These are phyloP conservation scores for Ibycter americanus DNA, from an alignment of 2,797 vertebrate genomes.

Conservation along the genomic window DNA sequence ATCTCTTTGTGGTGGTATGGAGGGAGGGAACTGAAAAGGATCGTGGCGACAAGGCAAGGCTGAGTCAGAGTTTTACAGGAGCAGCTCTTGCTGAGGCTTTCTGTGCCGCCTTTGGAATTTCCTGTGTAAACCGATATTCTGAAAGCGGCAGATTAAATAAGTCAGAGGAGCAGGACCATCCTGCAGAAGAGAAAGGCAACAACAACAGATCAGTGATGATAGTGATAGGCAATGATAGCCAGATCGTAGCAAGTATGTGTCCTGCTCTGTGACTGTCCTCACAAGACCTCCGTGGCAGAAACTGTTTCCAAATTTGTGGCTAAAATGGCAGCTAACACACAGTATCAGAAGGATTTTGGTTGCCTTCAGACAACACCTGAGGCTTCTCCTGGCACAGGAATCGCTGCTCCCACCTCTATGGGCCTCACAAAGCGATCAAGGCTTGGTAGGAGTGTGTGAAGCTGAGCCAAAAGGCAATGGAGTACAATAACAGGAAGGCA, in stretches of 20 bases:
- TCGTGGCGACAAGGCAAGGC: not conserved
- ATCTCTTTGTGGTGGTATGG: not conserved
- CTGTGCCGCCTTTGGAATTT: not conserved
- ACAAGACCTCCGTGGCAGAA: not conserved
- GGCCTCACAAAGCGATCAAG: not conserved
- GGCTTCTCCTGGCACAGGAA: not conserved
- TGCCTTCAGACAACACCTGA: not conserved
- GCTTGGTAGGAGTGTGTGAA: not conserved
- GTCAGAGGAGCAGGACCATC: not conserved
- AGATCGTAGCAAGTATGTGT: not conserved
- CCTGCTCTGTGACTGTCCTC: not conserved
- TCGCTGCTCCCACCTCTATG: not conserved
- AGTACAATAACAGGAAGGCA: not conserved
- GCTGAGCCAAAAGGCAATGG: not conserved
- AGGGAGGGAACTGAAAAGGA: not conserved
- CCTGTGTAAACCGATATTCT: not conserved
- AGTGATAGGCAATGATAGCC: not conserved
- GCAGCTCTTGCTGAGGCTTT: not conserved
- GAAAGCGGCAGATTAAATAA: not conserved
- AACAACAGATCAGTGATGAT: accelerated
- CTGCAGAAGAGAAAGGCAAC: not conserved
- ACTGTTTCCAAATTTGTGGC: not conserved
- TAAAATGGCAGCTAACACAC: not conserved
- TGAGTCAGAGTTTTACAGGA: not conserved
- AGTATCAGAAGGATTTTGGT: not conserved